Evolutionary conservation across 2,797 vertebrate species (phyloP).

Genomic region (Coendou prehensilis): DNA sequence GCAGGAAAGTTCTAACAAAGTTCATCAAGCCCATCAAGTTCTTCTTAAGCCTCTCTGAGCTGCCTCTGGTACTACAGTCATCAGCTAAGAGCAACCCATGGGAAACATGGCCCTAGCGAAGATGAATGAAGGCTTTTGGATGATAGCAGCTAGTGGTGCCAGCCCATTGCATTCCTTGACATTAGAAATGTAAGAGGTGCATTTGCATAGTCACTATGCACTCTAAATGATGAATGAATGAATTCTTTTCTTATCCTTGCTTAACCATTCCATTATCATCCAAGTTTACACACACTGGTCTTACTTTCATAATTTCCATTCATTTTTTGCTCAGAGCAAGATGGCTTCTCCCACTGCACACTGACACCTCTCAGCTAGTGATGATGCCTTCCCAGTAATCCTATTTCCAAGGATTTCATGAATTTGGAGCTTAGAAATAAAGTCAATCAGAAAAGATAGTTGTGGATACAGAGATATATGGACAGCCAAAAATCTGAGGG

Average conservation of each 20-base stretch:
- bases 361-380: neutral
- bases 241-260: neutral
- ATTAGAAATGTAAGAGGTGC: neutral
- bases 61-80: neutral
- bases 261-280: neutral
- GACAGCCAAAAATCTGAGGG: neutral
- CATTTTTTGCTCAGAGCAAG: neutral
- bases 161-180: neutral
- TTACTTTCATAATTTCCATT: neutral
- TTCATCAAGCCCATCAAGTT: neutral
- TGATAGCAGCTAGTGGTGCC: no score
- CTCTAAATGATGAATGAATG: neutral
- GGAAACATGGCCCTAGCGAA: neutral
- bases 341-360: neutral
- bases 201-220: neutral
- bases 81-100: neutral
- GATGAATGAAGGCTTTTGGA: neutral
- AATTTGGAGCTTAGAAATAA: neutral
- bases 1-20: neutral
- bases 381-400: neutral
- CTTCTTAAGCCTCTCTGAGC: neutral
- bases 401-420: neutral
- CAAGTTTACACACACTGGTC: neutral
- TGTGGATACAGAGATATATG: neutral
- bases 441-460: neutral